Conservation (phyloP, 2,888 invertebrate genomes). For the Agrochola litura region DNA sequence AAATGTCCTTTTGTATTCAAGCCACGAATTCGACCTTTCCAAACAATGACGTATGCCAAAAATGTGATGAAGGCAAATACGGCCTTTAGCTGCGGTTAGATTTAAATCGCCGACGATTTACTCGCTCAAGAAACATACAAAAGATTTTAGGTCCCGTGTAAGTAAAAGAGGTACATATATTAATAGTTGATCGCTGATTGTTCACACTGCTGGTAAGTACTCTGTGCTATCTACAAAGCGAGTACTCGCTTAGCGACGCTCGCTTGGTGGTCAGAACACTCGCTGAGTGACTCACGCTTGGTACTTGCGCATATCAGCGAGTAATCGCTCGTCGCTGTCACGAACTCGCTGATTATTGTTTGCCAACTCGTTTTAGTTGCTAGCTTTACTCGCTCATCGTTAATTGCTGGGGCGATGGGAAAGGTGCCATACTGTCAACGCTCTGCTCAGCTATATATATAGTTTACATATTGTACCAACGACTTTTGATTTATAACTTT, state of each 20-base stretch:
- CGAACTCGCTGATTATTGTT: background rate
- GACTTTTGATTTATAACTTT: constrained; percentile 37
- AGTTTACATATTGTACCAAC: constrained; percentile 18
- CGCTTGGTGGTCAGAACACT: background rate
- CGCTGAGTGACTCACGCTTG: too few relatives aligned
- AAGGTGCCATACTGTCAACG: background rate
- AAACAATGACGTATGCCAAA: constrained; percentile 49
- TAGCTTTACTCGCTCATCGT: too few relatives aligned
- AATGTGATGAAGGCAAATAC: constrained; percentile 44
- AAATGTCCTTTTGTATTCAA: constrained; percentile 53
- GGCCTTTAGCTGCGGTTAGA: constrained; percentile 43
- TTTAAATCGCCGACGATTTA: constrained; percentile 12
- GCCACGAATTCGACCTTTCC: constrained; percentile 61
- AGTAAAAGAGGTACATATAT: too few relatives aligned
- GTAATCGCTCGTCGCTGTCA: background rate
- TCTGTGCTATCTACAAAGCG: background rate
- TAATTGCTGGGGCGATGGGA: background rate
- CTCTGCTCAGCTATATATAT: background rate
- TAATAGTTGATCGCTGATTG: too few relatives aligned
- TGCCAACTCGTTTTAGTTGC: too few relatives aligned
- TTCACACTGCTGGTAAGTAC: background rate
- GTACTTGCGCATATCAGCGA: too few relatives aligned
- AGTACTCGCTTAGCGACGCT: background rate
- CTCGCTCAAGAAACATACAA: too few relatives aligned
- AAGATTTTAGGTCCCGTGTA: too few relatives aligned